Evolutionary conservation across 2,888 invertebrate genomes (phyloP).

Genomic region (Sinotaia quadrata): DNA sequence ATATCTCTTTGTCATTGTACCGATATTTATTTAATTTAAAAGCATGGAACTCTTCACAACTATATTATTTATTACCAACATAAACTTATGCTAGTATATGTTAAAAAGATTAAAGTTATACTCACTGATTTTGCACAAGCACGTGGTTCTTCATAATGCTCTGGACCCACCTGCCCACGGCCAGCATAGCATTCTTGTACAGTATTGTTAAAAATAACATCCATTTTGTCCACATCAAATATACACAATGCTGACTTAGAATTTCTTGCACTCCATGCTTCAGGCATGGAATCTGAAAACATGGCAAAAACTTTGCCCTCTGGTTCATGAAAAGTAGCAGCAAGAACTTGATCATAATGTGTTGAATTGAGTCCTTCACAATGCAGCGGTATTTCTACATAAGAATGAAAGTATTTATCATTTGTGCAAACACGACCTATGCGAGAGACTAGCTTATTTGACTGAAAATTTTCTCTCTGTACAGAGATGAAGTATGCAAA

Average conservation of each 20-base stretch:
- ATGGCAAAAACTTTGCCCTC: conserved; percentile 79
- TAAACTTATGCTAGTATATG: too few relatives aligned
- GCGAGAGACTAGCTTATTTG: conserved; percentile 83
- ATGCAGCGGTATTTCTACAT: conserved; percentile 96
- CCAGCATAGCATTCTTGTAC: conserved; percentile 96
- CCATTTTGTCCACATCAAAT: conserved; percentile 88
- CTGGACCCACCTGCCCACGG: conserved; percentile 76
- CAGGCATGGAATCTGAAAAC: conserved; percentile 74
- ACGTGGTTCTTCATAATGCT: conserved; percentile 43
- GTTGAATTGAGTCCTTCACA: conserved; percentile 76
- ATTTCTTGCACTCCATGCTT: conserved; percentile 86
- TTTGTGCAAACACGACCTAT: conserved; percentile 94
- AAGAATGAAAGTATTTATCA: conserved; percentile 95
- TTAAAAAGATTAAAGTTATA: background rate
- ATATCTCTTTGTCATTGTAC: too few relatives aligned
- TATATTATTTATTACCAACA: too few relatives aligned
- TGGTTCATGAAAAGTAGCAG: conserved; percentile 88
- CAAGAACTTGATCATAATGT: conserved; percentile 90
- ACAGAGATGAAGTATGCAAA: conserved; percentile 97
- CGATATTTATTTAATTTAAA: too few relatives aligned
- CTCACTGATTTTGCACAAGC: conserved; percentile 50
- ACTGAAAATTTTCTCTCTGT: conserved; percentile 77
- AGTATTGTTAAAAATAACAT: conserved; percentile 94
- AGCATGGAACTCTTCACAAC: too few relatives aligned
- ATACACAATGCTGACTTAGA: conserved; percentile 88